Conservation (phyloP, 2,888 invertebrate genomes). For the Orchestes rusci region DNA sequence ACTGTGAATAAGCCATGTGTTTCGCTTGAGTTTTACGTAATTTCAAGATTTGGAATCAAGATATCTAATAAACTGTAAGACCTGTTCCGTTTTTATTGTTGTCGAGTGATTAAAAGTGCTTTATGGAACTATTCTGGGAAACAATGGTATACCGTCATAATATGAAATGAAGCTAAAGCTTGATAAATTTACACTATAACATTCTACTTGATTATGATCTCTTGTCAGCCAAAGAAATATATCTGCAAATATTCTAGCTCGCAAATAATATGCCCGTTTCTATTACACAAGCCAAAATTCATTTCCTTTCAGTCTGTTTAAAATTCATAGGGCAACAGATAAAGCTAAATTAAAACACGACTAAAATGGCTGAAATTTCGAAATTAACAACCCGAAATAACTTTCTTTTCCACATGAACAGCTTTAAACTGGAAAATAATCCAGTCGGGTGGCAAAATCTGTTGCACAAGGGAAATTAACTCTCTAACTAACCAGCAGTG, state of each 20-base stretch:
- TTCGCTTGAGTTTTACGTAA: constrained; percentile 16
- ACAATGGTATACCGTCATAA: too few relatives aligned
- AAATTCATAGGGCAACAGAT: constrained; percentile 7
- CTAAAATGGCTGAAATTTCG: constrained; percentile 18
- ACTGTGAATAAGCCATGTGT: constrained; percentile 14
- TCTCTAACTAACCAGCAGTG: constrained; percentile 43
- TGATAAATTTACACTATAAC: too few relatives aligned
- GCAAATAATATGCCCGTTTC: too few relatives aligned
- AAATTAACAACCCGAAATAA: constrained; percentile 24
- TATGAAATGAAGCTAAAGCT: too few relatives aligned
- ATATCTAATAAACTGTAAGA: too few relatives aligned
- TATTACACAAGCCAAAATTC: too few relatives aligned
- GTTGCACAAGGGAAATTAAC: constrained; percentile 46
- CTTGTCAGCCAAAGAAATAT: too few relatives aligned
- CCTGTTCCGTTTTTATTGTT: too few relatives aligned
- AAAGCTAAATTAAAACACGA: constrained; percentile 11
- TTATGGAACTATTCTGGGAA: too few relatives aligned
- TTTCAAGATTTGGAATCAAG: constrained; percentile 13
- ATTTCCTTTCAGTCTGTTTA: constrained; percentile 7
- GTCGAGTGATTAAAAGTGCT: too few relatives aligned
- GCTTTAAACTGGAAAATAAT: constrained; percentile 23
- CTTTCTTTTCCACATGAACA: constrained; percentile 22
- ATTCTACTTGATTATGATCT: too few relatives aligned
- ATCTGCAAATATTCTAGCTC: too few relatives aligned
- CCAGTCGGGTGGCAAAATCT: constrained; percentile 34